Evolutionary conservation across 2,797 vertebrate species (phyloP), one percentile per base, ranked within the genome.

Genomic region (Anniella stebbinsi): DNA sequence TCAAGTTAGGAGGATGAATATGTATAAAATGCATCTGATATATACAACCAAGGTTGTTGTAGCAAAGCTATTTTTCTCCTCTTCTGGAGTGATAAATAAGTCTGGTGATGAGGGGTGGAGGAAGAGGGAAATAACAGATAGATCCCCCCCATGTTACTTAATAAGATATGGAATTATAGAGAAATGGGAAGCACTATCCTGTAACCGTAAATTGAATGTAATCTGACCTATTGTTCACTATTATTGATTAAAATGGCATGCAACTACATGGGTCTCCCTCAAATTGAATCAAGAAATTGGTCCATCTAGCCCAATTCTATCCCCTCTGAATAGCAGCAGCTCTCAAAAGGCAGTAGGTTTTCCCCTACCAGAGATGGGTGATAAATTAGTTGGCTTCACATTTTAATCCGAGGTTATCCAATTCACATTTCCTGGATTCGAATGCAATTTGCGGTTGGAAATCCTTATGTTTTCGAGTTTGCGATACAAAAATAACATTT

Each of bases 1-100:
- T 97, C 97, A 98, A 96, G 94, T 96, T 96, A 96, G 94, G 95
- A 95, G 95, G 92, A 93, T 95, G 96, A 96, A 96, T 96, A 97
- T 96, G 93, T 96, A 96, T 95, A 95, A 97, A 96, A 96, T 93
- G 84, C 94, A 93, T 96, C 94, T 92, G 93, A 95, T 93, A 93
- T 94, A 92, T 92, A 89, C 78, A 82, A 75, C 41, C 4, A 41
- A 76, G 21, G 23, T 25, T 94, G 93, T 80, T 51, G 41, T n/a
- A 41, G 84, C n/a, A 54, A 82, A 30, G 45, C 18, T 0, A 0
- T 0, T 54, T 87, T 41, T 23, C 48, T 84, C 84, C 67, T 93
- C 89, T 75, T 89, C 94, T 94, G 88, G 91, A 70, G 92, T 84
- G 66, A 90, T 51, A 84, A 25, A 63, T 63, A 36, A 77, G 73